A percentile compares a stretch with the other conserved stretches of the same genome.
These are phyloP conservation scores for Tachysurus fulvidraco DNA, from an alignment of 2,113 vertebrate genomes.

Conservation along the genomic window DNA sequence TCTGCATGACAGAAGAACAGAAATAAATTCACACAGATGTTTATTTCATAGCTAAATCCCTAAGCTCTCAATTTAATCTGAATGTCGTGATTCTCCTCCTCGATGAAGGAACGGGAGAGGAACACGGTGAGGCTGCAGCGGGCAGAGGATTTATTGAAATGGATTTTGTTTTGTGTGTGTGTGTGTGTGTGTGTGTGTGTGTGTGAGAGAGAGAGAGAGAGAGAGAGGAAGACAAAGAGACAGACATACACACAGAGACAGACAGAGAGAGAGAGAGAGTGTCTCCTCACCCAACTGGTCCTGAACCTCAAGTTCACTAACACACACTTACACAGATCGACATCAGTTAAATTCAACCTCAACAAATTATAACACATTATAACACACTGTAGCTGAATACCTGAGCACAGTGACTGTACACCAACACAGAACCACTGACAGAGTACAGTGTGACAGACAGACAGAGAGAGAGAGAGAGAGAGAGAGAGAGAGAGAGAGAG, in stretches of 20 bases:
- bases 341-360: no score
- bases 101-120: neutral
- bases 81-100: neutral
- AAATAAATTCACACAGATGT: neutral
- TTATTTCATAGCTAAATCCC: neutral
- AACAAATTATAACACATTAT: no score
- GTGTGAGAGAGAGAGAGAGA: neutral
- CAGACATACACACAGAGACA: neutral
- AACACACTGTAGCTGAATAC: no score
- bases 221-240: neutral
- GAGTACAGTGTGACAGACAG: no score
- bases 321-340: no score
- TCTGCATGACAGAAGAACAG: neutral
- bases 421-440: no score
- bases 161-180: slow-evolving; percentile 15
- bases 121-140: neutral
- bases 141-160: slow-evolving; percentile 14
- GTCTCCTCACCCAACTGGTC: no score
- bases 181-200: neutral
- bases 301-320: no score
- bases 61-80: neutral
- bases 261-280: no score
- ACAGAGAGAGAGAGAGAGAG: neutral
- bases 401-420: no score
- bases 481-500: neutral